Conservation (phyloP, 92 coral and sea anemone species). For the Palythoa heliodiscus region DNA sequence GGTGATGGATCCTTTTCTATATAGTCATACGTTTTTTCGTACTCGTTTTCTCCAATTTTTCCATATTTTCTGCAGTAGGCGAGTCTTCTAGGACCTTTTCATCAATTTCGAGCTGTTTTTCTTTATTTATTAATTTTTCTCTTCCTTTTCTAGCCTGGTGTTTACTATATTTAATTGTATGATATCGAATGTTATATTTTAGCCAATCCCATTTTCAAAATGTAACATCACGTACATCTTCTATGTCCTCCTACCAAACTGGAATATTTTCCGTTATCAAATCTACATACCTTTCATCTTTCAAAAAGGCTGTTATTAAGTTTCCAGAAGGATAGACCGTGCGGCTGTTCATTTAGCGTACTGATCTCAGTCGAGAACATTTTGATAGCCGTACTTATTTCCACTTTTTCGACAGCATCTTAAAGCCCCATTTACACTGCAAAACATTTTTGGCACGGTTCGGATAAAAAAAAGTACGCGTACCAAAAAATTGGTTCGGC, state of each 20-base stretch:
- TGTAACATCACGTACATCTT: neutral
- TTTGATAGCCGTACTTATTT: neutral
- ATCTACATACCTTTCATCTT: constrained; percentile 15
- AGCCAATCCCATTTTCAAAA: neutral
- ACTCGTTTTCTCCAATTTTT: neutral
- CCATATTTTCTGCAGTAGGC: neutral
- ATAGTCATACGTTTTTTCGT: neutral
- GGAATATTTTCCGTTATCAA: neutral
- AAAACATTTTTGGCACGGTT: no score
- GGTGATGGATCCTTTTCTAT: neutral
- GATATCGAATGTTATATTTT: neutral
- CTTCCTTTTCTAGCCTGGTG: neutral
- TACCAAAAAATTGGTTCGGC: no score
- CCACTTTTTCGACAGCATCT: neutral
- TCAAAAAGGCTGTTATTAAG: constrained; percentile 48
- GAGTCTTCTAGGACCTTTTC: neutral
- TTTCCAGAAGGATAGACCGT: constrained; percentile 54
- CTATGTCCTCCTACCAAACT: neutral
- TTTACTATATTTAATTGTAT: neutral
- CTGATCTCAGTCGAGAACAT: neutral
- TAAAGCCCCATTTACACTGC: neutral
- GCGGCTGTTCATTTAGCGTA: constrained; percentile 8
- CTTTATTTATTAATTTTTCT: neutral
- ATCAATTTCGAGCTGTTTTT: neutral
- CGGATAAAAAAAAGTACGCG: no score